phyloP scores from a whole-genome alignment of 1,140 invertebrate genomes.

The Trachelipus rathkii region DNA sequence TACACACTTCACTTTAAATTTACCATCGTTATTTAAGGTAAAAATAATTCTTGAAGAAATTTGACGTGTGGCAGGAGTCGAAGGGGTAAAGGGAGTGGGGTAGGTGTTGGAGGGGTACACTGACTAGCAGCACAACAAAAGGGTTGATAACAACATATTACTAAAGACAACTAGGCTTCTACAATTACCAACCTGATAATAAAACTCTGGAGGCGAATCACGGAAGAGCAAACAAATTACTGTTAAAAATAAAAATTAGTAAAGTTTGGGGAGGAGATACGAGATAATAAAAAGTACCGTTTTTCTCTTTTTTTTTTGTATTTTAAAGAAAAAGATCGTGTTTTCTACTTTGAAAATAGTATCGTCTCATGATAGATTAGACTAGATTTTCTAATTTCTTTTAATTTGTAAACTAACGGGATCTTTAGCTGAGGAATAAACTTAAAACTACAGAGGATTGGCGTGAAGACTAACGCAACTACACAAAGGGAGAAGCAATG shows the following conservation, averaged over 20 bases:
- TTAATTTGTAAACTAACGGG: neutral
- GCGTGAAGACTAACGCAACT: neutral
- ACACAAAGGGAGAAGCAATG: constrained; percentile 6
- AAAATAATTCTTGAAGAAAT: constrained; percentile 10
- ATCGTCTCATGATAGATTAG: neutral
- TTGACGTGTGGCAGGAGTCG: constrained; percentile 25
- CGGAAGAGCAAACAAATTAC: constrained; percentile 43
- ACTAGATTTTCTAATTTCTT: too few species aligned
- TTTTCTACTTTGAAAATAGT: constrained; percentile 6
- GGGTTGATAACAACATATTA: neutral
- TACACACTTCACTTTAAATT: constrained; percentile 34
- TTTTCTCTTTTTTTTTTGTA: neutral
- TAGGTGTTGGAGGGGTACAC: constrained; percentile 21
- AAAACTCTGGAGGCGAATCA: constrained; percentile 39
- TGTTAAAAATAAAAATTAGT: constrained; percentile 45
- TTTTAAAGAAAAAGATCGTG: neutral
- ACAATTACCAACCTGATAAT: constrained; percentile 44
- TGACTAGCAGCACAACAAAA: constrained; percentile 35
- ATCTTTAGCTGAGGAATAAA: constrained; percentile 1
- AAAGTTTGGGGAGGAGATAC: constrained; percentile 35
- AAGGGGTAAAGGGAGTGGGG: constrained; percentile 27
- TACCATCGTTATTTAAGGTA: neutral
- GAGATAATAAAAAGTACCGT: constrained; percentile 19
- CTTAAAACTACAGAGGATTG: neutral
- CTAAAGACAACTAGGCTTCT: constrained; percentile 33